Evolutionary conservation across 2,888 invertebrate species (phyloP).

Genomic region (Leucania comma): DNA sequence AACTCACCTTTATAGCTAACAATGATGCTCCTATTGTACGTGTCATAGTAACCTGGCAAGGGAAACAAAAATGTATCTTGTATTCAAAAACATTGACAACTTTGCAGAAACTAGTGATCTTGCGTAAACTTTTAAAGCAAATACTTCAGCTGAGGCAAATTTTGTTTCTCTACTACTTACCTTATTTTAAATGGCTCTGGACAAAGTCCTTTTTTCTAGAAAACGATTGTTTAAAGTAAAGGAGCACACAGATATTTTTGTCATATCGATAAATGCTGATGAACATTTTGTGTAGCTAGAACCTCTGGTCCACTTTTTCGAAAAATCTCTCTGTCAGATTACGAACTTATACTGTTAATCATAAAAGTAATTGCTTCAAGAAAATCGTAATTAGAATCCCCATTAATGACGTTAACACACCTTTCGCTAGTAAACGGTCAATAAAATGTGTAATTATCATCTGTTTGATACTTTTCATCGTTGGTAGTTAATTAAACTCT

Average conservation of each 20-base stretch:
- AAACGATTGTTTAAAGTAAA: not conserved
- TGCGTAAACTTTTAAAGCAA: not conserved
- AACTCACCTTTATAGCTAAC: no score
- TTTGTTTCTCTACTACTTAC: no score
- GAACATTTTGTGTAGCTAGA: not conserved
- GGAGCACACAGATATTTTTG: not conserved
- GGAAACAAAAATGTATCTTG: not conserved
- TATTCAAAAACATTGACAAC: not conserved
- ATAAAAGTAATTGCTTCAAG: slow-evolving; percentile 20
- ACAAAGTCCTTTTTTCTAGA: not conserved
- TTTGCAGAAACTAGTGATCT: not conserved
- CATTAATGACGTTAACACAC: slow-evolving; percentile 1
- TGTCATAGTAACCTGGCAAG: not conserved
- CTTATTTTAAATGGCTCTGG: not conserved
- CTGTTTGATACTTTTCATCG: slow-evolving; percentile 1
- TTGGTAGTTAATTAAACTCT: slow-evolving; percentile 20
- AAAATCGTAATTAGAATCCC: slow-evolving; percentile 1
- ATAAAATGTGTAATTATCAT: slow-evolving; percentile 26
- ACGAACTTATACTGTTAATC: not conserved
- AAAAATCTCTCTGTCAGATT: not conserved
- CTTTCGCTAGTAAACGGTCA: slow-evolving; percentile 4
- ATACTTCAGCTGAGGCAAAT: not conserved
- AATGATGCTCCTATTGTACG: not conserved
- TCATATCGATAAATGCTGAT: not conserved
- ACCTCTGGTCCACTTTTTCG: no score